Conservation (phyloP, 92 coral and sea anemone genomes). For the Porites cylindrica region DNA sequence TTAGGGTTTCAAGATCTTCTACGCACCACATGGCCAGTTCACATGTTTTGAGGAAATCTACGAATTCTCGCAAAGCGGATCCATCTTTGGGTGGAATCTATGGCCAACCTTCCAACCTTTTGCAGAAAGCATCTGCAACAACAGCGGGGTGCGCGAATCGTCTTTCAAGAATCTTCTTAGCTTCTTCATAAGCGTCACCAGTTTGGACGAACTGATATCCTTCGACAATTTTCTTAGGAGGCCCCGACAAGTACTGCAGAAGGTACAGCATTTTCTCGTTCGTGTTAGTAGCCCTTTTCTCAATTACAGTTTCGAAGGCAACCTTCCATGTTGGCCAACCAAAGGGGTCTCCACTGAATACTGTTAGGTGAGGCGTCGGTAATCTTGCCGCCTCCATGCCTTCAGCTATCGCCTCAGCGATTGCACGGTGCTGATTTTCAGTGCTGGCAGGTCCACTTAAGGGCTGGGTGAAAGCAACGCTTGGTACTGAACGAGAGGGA, state of each 20-base stretch:
- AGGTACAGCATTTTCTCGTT: conserved; percentile 51
- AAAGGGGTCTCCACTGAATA: conserved; percentile 59
- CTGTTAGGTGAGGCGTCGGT: conserved; percentile 45
- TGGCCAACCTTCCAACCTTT: conserved; percentile 60
- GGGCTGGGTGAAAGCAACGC: neutral
- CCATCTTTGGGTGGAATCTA: conserved; percentile 63
- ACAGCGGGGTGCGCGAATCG: conserved; percentile 70
- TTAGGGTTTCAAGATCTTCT: conserved; percentile 65
- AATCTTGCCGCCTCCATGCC: conserved; percentile 63
- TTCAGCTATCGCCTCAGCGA: conserved; percentile 53
- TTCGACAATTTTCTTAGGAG: conserved; percentile 60
- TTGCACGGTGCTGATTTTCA: conserved; percentile 4
- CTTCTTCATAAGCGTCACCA: conserved; percentile 50
- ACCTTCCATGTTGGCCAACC: conserved; percentile 66
- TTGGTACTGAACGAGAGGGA: neutral
- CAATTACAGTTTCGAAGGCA: conserved; percentile 63
- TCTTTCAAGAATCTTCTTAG: conserved; percentile 52
- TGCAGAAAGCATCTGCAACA: conserved; percentile 64
- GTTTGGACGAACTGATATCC: conserved; percentile 67
- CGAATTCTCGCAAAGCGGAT: conserved; percentile 51
- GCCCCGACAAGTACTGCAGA: conserved; percentile 50
- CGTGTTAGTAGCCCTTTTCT: conserved; percentile 41
- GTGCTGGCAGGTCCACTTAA: neutral
- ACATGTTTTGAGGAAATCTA: conserved; percentile 65
- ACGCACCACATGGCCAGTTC: conserved; percentile 59